Conservation (phyloP, 2,888 invertebrate genomes). For the Andrena minutula region DNA sequence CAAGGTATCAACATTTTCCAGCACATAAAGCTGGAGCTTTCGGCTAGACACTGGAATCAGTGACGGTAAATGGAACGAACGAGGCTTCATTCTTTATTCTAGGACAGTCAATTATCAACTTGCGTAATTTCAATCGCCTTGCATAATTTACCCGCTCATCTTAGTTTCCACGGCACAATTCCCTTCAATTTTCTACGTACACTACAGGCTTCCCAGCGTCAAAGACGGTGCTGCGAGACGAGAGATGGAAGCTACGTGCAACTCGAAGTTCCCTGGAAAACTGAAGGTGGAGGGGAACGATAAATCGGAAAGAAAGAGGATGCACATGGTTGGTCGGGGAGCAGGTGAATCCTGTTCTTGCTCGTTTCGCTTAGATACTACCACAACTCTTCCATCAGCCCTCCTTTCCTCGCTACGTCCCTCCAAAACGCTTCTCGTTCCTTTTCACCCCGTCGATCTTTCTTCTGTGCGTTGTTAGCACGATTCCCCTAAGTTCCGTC, state of each 20-base stretch:
- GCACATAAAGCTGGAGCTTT: not conserved
- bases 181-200: slow-evolving; percentile 9
- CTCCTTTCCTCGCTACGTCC: slow-evolving; percentile 2
- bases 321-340: slow-evolving; percentile 24
- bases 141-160: not conserved
- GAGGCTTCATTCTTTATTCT: not conserved
- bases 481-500: slow-evolving; percentile 21
- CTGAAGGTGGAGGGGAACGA: slow-evolving; percentile 12
- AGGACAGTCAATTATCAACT: not conserved
- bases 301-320: slow-evolving; percentile 55
- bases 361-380: slow-evolving; percentile 43
- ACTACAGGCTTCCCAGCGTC: slow-evolving; percentile 5
- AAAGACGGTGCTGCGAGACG: slow-evolving; percentile 6
- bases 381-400: slow-evolving; percentile 28
- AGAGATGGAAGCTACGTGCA: slow-evolving; percentile 7
- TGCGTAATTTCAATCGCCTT: not conserved
- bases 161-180: too few relatives aligned
- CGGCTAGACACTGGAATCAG: not conserved
- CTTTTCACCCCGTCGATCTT: not conserved
- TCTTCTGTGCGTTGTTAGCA: not conserved
- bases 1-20: slow-evolving; percentile 14
- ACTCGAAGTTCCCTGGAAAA: not conserved
- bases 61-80: not conserved
- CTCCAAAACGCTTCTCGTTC: not conserved
- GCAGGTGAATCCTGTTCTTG: slow-evolving; percentile 42